These are phyloP conservation scores for Stercorarius parasiticus DNA, from an alignment of 2,113 vertebrate genomes.

Conservation along the genomic window DNA sequence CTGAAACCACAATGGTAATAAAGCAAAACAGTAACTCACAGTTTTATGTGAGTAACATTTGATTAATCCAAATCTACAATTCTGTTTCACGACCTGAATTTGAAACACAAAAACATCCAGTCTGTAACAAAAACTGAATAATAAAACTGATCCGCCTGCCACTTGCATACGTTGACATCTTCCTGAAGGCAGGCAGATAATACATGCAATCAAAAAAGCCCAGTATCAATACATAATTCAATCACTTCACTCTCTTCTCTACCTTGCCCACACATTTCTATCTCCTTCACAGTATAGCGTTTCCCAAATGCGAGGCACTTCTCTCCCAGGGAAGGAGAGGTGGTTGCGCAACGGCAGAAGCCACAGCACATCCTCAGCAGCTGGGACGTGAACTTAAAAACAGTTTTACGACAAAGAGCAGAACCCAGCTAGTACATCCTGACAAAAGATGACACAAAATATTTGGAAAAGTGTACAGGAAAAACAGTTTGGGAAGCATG, in stretches of 20 bases:
- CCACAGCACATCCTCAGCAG: rapidly evolving
- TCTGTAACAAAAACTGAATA: neutral
- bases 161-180: rapidly evolving
- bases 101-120: neutral
- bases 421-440: rapidly evolving
- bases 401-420: rapidly evolving
- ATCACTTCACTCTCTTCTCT: neutral
- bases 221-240: rapidly evolving
- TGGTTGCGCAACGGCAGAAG: neutral
- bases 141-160: neutral
- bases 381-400: neutral
- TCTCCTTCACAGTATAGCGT: neutral
- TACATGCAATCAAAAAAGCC: rapidly evolving
- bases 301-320: rapidly evolving
- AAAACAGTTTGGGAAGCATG: neutral
- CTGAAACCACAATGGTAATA: neutral
- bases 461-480: rapidly evolving
- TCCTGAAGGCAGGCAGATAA: neutral
- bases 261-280: neutral
- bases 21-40: neutral
- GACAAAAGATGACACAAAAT: neutral
- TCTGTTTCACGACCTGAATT: neutral
- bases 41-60: neutral
- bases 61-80: neutral
- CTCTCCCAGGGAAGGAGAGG: neutral